These are phyloP conservation scores for Saccostrea glomerata DNA, from an alignment of 1,140 invertebrate species.

Conservation along the genomic window DNA sequence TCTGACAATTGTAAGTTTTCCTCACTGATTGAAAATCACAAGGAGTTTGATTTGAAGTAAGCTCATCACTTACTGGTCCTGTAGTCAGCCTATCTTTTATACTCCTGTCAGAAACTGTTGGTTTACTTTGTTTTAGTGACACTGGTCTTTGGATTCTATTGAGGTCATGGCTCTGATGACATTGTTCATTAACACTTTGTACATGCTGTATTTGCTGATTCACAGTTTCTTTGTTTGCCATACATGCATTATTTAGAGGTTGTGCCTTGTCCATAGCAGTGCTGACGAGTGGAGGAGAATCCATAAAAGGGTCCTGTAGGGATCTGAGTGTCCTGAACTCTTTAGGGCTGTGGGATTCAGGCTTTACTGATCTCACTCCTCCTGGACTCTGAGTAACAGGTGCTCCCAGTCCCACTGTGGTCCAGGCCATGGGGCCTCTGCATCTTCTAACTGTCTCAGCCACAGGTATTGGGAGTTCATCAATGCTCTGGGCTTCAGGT, in stretches of 20 bases:
- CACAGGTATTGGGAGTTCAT: not conserved
- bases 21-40: not conserved
- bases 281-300: not conserved
- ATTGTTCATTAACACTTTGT: not conserved
- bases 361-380: not conserved
- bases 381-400: too few relatives aligned
- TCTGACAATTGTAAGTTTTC: not conserved
- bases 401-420: too few relatives aligned
- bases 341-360: not conserved
- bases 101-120: not conserved
- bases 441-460: not conserved
- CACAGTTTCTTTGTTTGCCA: not conserved
- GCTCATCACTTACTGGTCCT: not conserved
- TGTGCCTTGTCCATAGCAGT: not conserved
- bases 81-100: not conserved
- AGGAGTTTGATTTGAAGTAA: not conserved
- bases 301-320: constrained; percentile 15
- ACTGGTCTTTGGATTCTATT: not conserved
- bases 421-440: too few relatives aligned
- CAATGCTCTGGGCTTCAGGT: not conserved
- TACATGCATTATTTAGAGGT: not conserved
- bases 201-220: not conserved
- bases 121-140: not conserved
- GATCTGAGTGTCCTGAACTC: not conserved
- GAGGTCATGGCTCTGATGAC: not conserved